These are phyloP conservation scores for Teleopsis dalmanni DNA, from an alignment of 1,140 invertebrate genomes.

Conservation along the genomic window DNA sequence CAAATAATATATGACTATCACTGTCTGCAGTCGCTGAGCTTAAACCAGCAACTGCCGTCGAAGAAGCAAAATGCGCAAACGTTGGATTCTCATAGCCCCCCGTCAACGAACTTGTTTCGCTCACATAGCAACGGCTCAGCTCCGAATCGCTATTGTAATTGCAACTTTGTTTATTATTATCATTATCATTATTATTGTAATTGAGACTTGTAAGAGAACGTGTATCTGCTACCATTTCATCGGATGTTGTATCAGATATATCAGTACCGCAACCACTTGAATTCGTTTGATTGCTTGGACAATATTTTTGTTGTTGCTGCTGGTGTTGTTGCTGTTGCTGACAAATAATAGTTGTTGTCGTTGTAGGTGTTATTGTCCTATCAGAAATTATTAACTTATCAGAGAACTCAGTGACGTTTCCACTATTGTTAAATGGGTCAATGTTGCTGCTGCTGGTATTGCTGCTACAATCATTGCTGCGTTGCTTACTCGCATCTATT, in stretches of 20 bases:
- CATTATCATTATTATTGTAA: conserved; percentile 6
- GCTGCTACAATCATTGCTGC: conserved; percentile 13
- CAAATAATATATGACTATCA: conserved; percentile 11
- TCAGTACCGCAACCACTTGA: conserved; percentile 39
- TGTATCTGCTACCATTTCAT: conserved; percentile 24
- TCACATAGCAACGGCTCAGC: conserved; percentile 41
- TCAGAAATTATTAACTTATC: conserved; percentile 10
- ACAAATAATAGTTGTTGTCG: conserved; percentile 10
- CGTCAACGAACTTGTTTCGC: conserved; percentile 39
- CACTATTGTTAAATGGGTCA: conserved; percentile 2
- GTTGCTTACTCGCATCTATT: conserved; percentile 40
- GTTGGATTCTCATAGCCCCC: conserved; percentile 41
- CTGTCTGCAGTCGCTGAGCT: conserved; percentile 16
- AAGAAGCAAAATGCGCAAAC: conserved; percentile 37
- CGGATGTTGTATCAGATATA: conserved; percentile 39
- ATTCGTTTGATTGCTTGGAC: conserved; percentile 38
- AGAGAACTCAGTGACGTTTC: conserved; percentile 2
- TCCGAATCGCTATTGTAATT: conserved; percentile 34
- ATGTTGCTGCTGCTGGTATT: conserved; percentile 12
- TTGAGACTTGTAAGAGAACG: conserved; percentile 15
- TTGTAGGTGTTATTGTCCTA: conserved; percentile 13
- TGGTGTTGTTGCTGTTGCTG: conserved; percentile 8
- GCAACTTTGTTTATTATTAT: conserved; percentile 11
- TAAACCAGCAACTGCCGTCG: conserved; percentile 9
- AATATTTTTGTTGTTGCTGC: conserved; percentile 19